Conservation (phyloP, 2,797 vertebrate genomes). For the Cossypha niveicapilla region DNA sequence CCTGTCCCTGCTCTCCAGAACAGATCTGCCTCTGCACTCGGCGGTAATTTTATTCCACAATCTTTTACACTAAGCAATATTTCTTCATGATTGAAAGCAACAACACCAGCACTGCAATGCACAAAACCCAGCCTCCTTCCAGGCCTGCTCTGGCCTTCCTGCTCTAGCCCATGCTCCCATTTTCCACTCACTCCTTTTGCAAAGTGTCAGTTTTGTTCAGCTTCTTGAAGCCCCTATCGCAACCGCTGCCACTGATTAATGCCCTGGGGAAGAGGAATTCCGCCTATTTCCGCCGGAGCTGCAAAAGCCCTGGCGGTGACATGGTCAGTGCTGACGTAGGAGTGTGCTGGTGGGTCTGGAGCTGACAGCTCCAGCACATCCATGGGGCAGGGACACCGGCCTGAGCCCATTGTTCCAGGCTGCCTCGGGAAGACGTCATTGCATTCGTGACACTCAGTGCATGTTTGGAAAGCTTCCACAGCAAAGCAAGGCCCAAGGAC, state of each 20-base stretch:
- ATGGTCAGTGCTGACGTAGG: background rate
- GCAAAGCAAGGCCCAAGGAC: background rate
- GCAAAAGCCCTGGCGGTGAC: background rate
- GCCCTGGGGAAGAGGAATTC: background rate
- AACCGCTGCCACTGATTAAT: accelerated
- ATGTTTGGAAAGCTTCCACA: background rate
- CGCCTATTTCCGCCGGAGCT: background rate
- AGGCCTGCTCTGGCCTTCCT: background rate
- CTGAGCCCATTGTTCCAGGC: background rate
- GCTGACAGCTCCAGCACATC: background rate
- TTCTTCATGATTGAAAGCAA: background rate
- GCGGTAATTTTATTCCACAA: accelerated
- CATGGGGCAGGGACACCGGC: background rate
- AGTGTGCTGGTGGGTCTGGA: background rate
- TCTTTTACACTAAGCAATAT: background rate
- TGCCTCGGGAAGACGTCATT: background rate
- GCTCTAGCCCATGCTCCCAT: background rate
- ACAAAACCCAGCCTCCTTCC: background rate
- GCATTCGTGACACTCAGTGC: background rate
- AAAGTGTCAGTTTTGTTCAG: accelerated
- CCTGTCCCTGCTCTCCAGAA: background rate
- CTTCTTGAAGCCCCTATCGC: accelerated
- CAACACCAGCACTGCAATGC: background rate
- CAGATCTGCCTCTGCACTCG: background rate
- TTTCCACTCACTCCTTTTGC: background rate